Conservation (phyloP, 2,113 vertebrate genomes). For the Dasyurus viverrinus region DNA sequence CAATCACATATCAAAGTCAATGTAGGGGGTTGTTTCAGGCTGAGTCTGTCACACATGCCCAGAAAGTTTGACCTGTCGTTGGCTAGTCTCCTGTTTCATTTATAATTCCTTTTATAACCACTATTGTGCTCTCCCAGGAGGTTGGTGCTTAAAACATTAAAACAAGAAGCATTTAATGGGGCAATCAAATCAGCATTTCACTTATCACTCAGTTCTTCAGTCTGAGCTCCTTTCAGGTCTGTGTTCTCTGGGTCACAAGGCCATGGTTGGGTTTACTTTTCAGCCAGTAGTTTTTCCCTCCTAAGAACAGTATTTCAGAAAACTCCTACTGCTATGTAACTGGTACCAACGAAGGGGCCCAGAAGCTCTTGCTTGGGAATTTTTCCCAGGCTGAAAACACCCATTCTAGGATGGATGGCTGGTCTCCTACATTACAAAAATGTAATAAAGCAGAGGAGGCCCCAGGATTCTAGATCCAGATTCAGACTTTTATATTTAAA, state of each 20-base stretch:
- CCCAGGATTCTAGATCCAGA: neutral
- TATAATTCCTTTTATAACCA: neutral
- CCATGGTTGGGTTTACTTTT: neutral
- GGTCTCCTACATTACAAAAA: neutral
- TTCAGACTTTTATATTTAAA: neutral
- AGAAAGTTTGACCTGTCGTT: neutral
- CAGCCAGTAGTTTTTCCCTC: neutral
- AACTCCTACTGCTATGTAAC: neutral
- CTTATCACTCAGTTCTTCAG: neutral
- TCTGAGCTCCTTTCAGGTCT: neutral
- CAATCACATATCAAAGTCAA: neutral
- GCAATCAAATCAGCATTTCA: neutral
- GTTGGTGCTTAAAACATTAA: neutral
- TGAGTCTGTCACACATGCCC: neutral
- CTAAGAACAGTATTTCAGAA: neutral
- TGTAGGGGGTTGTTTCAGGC: neutral
- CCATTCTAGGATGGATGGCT: neutral
- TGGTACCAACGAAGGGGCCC: neutral
- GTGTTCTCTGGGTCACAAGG: too few species aligned
- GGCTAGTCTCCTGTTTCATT: neutral
- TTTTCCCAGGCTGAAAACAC: neutral
- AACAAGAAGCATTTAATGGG: neutral
- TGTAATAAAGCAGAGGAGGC: neutral
- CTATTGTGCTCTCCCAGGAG: neutral
- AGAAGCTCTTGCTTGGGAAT: neutral